Evolutionary conservation across 2,113 vertebrate genomes (phyloP).

Genomic region (Odocoileus virginianus): DNA sequence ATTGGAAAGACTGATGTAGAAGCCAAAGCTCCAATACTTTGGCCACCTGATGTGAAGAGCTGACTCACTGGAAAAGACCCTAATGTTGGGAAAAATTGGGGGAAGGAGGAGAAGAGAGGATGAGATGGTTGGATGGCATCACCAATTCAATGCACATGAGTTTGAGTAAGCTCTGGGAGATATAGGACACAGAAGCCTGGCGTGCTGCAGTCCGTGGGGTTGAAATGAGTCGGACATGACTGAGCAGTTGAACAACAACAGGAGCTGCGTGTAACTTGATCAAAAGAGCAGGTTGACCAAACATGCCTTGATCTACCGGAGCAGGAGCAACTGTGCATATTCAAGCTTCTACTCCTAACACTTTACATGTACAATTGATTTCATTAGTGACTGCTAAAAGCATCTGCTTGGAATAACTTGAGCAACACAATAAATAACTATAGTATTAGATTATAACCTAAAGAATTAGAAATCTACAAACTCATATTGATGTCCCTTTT

Average conservation of each 20-base stretch:
- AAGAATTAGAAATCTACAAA: conserved; percentile 15
- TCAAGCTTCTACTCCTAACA: background rate
- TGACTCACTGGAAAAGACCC: background rate
- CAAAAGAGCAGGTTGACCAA: background rate
- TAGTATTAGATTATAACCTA: background rate
- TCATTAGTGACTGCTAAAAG: conserved; percentile 52
- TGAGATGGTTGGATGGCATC: background rate
- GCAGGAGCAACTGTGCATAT: background rate
- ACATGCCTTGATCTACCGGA: background rate
- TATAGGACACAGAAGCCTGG: background rate
- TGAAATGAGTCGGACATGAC: background rate
- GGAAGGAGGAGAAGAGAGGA: background rate
- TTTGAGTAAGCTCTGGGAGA: fast-evolving
- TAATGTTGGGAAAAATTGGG: background rate
- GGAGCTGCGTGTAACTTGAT: background rate
- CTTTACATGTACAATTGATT: background rate
- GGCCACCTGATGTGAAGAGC: background rate
- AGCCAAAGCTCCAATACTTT: background rate
- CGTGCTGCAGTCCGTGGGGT: background rate
- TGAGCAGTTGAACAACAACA: background rate
- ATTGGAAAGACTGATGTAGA: background rate
- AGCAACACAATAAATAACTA: conserved; percentile 6
- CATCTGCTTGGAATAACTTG: background rate
- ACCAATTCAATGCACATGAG: background rate
- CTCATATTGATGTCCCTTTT: background rate